Evolutionary conservation across 2,888 invertebrate species (phyloP), one percentile per base, ranked within the genome.

Genomic region (Hyalella azteca): DNA sequence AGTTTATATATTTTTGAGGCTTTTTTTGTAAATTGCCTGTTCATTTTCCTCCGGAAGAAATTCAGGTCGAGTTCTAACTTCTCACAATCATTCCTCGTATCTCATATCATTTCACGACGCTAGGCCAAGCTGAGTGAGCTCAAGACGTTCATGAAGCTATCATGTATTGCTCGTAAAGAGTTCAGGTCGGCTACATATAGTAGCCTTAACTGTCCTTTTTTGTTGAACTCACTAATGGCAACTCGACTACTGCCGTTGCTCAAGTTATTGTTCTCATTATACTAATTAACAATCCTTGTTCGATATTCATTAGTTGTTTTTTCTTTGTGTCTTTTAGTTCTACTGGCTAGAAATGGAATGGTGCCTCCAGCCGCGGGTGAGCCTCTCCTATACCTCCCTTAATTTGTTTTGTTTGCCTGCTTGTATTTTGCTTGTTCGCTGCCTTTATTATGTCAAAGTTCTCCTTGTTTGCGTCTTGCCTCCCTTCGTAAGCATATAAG

Each of bases 341-440:
- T 83, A 81, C 81, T 83, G 81, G 83, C 83, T 83, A 83, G 83
- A 83, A 83, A 83, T 81, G 83, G 83, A 83, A 83, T 83, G 83
- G 83, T 83, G 80, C 81, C 83, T 81, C 79, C 83, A 81, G 83
- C 83, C 79, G 81, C 81, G 81, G 83, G 83, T 83, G 83, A 83
- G 83, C 83, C 78, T 80, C 80, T 78, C 80, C 81, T 83, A 83
- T 77, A 81, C 79, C 81, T 81, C 80, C 83, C 80, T 83, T 81
- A 80, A 80, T 81, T 83, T 83, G 83, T 81, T 83, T 79, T 82
- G 82, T 81, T 77, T 81, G 79, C 79, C 75, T 80, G 29, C 26
- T 40, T 66, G 15, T 50, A 36, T 75, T 73, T 76, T 76, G n/a
- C 19, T 59, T 59, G 32, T 32, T 32, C 7, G 59, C 22, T 36